A percentile compares a stretch with the other conserved stretches of the same genome.
phyloP scores from a whole-genome alignment of 2,797 vertebrate species.

The Galago senegalensis region DNA sequence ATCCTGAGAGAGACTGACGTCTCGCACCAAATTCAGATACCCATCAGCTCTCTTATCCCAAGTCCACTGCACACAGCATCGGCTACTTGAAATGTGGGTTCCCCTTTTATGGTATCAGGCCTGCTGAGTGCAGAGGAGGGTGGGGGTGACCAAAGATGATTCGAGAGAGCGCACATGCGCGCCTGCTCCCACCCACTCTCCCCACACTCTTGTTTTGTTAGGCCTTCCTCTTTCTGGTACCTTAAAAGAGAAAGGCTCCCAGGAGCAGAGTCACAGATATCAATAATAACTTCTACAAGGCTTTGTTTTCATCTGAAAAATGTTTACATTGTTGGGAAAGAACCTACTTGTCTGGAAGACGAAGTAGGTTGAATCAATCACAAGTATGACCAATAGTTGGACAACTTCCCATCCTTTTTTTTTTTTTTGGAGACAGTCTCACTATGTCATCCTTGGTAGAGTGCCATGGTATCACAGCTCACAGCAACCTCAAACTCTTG shows the following conservation, averaged over 20 bases:
- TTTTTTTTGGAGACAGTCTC: too few species aligned
- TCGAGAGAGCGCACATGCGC: not conserved
- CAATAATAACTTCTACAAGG: not conserved
- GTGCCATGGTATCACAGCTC: too few species aligned
- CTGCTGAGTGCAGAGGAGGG: not conserved
- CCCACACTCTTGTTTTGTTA: not conserved
- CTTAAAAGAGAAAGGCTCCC: slow-evolving; percentile 41
- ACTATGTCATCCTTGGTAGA: too few species aligned
- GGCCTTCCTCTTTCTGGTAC: slow-evolving; percentile 59
- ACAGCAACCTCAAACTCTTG: too few species aligned
- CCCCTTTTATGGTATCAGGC: not conserved
- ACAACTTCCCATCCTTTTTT: slow-evolving; percentile 14
- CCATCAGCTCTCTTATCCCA: not conserved
- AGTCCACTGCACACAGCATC: not conserved
- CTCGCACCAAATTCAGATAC: not conserved
- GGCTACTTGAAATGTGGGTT: not conserved
- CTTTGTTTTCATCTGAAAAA: slow-evolving; percentile 55
- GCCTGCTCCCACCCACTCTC: slow-evolving; percentile 21
- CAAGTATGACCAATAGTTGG: not conserved
- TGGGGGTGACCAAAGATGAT: not conserved
- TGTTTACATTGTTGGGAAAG: slow-evolving; percentile 42
- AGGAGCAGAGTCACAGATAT: not conserved
- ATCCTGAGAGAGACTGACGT: not conserved
- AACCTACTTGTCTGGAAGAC: slow-evolving; percentile 59
- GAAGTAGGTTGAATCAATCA: slow-evolving; percentile 63